phyloP scores from a whole-genome alignment of 2,797 vertebrate genomes.

The Coendou prehensilis region DNA sequence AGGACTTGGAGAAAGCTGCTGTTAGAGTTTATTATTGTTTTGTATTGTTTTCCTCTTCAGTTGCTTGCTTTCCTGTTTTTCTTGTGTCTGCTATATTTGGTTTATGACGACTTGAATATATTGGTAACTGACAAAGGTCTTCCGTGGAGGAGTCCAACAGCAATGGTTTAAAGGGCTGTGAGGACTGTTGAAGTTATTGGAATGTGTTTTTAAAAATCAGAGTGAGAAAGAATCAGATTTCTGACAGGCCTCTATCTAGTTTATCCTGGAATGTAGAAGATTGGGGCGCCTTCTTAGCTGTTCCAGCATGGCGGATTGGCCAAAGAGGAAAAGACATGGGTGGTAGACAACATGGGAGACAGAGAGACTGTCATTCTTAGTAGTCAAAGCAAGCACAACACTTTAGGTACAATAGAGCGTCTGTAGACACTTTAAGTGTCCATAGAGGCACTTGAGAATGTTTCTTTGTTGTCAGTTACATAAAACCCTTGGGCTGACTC shows the following conservation, averaged over 20 bases:
- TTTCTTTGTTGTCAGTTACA: not conserved
- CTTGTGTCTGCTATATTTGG: slow-evolving; percentile 18
- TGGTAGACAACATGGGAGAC: not conserved
- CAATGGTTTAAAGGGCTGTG: slow-evolving; percentile 52
- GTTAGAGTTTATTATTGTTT: not conserved
- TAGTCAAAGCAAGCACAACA: not conserved
- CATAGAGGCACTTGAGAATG: not conserved
- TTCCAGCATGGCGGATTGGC: not conserved
- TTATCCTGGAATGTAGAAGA: not conserved
- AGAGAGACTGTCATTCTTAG: not conserved
- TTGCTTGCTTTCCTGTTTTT: not conserved
- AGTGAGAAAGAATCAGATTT: not conserved
- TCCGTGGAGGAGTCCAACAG: slow-evolving; percentile 36
- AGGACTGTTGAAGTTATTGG: slow-evolving; percentile 5
- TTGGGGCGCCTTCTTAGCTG: not conserved
- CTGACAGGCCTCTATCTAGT: not conserved
- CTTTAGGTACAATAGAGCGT: not conserved
- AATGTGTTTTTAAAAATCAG: not conserved
- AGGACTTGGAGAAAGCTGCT: slow-evolving; percentile 45
- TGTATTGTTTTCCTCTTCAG: not conserved
- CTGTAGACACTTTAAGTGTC: not conserved
- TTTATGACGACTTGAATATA: not conserved
- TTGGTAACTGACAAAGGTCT: slow-evolving; percentile 63
- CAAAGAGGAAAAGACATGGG: not conserved
- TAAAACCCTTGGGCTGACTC: not conserved